Evolutionary conservation across 2,797 vertebrate species (phyloP).

Genomic region (Rhynchonycteris naso): DNA sequence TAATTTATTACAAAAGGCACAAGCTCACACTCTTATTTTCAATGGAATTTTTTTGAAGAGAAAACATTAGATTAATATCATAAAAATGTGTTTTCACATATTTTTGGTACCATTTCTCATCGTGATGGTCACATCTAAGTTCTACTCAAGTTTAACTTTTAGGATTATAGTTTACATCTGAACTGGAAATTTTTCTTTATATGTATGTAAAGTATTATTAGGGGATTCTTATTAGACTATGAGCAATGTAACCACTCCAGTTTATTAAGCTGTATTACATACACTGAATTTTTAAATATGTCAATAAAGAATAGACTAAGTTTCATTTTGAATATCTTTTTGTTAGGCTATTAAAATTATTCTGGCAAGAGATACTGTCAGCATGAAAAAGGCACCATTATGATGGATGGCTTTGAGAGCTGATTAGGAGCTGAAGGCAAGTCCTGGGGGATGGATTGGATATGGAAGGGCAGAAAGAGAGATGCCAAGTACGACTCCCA

Average conservation of each 20-base stretch:
- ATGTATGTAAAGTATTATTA: not conserved
- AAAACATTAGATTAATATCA: constrained; percentile 71
- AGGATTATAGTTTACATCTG: not conserved
- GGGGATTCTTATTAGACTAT: not conserved
- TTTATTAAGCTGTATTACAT: not conserved
- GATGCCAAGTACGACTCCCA: not conserved
- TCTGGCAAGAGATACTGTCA: not conserved
- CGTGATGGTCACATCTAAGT: constrained; percentile 15
- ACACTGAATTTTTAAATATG: not conserved
- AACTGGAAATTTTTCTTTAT: constrained; percentile 4
- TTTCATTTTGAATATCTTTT: not conserved
- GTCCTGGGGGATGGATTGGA: not conserved
- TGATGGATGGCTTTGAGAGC: not conserved
- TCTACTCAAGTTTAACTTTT: constrained; percentile 54
- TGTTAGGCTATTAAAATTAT: not conserved
- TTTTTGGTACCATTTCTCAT: constrained; percentile 33
- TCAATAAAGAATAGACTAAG: not conserved
- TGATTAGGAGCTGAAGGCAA: not conserved
- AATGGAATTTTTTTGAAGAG: constrained; percentile 72
- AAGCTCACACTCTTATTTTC: constrained; percentile 72
- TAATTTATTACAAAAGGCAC: constrained; percentile 79
- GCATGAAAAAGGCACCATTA: not conserved
- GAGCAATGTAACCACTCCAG: not conserved
- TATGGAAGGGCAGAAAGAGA: not conserved
- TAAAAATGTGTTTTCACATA: constrained; percentile 54